Evolutionary conservation across 2,797 vertebrate species (phyloP).

Genomic region (Siniperca scherzeri): DNA sequence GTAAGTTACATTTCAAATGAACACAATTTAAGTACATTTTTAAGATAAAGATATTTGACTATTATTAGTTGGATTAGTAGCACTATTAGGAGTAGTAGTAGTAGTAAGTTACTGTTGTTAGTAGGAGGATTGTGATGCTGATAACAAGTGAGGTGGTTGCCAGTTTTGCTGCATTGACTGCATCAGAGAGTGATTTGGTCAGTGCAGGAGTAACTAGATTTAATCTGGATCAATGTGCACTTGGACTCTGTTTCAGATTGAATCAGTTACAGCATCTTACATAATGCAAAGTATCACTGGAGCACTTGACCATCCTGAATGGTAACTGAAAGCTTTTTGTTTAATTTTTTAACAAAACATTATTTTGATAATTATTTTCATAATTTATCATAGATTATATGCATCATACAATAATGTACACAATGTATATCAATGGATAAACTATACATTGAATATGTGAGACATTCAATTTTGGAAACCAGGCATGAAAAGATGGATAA

Average conservation of each 20-base stretch:
- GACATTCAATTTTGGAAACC: not conserved
- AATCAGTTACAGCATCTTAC: not conserved
- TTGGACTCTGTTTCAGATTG: not conserved
- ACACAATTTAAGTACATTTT: not conserved
- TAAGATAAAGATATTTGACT: not conserved
- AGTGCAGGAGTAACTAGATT: not conserved
- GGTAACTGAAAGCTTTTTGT: not conserved
- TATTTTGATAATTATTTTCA: no score
- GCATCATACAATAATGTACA: not conserved
- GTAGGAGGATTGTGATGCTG: not conserved
- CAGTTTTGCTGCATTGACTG: not conserved
- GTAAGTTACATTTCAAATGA: not conserved
- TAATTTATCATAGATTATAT: not conserved
- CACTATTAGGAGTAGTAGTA: not conserved
- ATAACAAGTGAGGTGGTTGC: not conserved
- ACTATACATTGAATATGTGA: not conserved
- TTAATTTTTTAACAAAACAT: not conserved
- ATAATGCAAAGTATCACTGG: not conserved
- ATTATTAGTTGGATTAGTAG: not conserved
- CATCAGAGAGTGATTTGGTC: not conserved
- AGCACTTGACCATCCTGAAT: not conserved
- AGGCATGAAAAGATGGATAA: not conserved
- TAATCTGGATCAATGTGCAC: conserved; percentile 2
- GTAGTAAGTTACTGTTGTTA: not conserved
- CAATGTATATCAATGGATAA: not conserved